phyloP scores from a whole-genome alignment of 1,140 invertebrate species.

The Drosophila truncata region DNA sequence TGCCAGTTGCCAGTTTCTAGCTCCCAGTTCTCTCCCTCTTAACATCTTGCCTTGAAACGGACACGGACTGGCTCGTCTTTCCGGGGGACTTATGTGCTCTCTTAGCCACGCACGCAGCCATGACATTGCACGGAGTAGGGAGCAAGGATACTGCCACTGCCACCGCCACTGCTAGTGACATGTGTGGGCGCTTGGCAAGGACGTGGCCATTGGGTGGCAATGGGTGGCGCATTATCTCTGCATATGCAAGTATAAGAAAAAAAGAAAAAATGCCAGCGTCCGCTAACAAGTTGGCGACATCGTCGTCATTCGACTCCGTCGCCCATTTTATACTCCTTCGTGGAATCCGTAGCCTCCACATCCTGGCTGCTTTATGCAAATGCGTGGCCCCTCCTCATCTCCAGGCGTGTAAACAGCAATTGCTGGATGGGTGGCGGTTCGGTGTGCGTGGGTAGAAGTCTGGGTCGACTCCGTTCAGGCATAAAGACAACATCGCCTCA shows the following conservation, averaged over 20 bases:
- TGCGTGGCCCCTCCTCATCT: conserved; percentile 35
- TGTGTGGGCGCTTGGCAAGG: conserved; percentile 41
- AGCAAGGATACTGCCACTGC: conserved; percentile 17
- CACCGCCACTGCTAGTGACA: conserved; percentile 29
- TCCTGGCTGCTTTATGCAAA: conserved; percentile 66
- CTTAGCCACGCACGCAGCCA: conserved; percentile 69
- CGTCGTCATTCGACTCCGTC: conserved; percentile 31
- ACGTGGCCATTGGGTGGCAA: conserved; percentile 53
- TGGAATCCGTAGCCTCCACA: conserved; percentile 6
- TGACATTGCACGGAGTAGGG: conserved; percentile 50
- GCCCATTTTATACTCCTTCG: conserved; percentile 14
- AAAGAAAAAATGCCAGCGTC: conserved; percentile 63
- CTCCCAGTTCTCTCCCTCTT: conserved; percentile 13
- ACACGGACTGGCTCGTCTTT: conserved; percentile 54
- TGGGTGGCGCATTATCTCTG: conserved; percentile 62
- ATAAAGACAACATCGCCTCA: conserved; percentile 75
- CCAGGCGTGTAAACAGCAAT: conserved; percentile 39
- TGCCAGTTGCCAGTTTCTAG: neutral
- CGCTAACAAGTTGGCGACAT: conserved; percentile 73
- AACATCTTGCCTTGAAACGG: conserved; percentile 20
- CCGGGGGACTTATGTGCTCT: conserved; percentile 59
- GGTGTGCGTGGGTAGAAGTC: neutral
- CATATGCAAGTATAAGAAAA: conserved; percentile 61
- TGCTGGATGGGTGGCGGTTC: neutral
- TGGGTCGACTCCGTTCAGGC: conserved; percentile 53